Base-by-base conservation (phyloP, 2,113 vertebrate genomes). In the Chaetodon auriga region DNA sequence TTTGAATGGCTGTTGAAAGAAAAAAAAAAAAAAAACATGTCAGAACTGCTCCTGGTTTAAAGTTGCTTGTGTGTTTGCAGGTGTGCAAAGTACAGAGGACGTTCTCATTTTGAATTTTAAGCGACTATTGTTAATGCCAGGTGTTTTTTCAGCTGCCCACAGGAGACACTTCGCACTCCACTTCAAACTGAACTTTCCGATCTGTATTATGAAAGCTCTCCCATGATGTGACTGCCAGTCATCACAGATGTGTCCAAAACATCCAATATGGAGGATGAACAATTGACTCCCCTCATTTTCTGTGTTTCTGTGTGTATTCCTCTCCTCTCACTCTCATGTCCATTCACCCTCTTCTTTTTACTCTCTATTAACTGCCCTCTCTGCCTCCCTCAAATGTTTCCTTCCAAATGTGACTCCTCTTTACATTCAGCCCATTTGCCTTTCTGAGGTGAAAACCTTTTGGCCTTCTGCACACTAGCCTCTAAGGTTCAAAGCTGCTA, bases 341-440 rank as follows among this genome's bases (percentile, higher is more conserved):
- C 13, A 61, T 38, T 38, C 23, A 41, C 19, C 16, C 2, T 43
- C 41, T 38, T 45, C 16, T 30, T 74, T 53, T 41, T 53, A 45
- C 58, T 57, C 45, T 43, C 41, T 15, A 30, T 15, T 10, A 51
- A 7, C 25, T 8, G 11, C 18, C 9, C 21, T 72, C 18, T 61
- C n/a, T 51, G 25, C 13, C 13, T 43, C 49, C 6, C 48, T 75
- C 72, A 61, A 41, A 71, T 72, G 57, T 77, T 55, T 23, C 35
- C 49, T 36, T 55, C 38, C 75, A 12, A 62, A 64, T 23, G 80
- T 19, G 5, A 14, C 54, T 65, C 41, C 69, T 78, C 15, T 79
- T 89, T 68, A 72, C 53, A 87, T 90, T 89, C 78, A 84, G 43
- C 10, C 25, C 55, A 64, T 90, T 84, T 81, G 30, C 2, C 45